Percentiles rank a stretch among this genome's conserved stretches.
These are phyloP conservation scores for Halichoerus grypus DNA, from an alignment of 2,113 vertebrate species.

Conservation along the genomic window DNA sequence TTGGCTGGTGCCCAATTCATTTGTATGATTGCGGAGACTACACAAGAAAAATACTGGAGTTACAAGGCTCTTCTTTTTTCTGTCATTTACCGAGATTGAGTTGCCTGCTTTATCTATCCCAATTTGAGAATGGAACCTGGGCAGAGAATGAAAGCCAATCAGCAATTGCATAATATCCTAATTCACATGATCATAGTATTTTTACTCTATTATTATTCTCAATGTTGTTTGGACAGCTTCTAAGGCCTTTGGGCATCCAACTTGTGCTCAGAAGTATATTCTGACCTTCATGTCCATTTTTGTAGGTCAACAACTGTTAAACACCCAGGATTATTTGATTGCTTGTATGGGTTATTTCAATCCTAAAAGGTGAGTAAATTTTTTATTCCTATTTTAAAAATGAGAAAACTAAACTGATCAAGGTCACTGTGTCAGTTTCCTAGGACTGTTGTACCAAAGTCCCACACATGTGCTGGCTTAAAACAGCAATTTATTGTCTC, in stretches of 20 bases:
- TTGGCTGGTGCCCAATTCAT: background rate
- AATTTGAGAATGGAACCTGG: background rate
- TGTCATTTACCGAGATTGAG: background rate
- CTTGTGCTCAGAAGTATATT: conserved; percentile 29
- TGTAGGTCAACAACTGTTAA: background rate
- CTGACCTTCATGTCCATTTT: background rate
- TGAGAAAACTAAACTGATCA: background rate
- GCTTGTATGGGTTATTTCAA: background rate
- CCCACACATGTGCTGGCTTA: background rate
- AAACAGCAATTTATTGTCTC: background rate
- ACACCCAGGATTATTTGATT: background rate
- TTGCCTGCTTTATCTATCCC: background rate
- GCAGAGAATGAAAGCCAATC: conserved; percentile 11
- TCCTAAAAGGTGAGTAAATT: background rate
- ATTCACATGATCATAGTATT: background rate
- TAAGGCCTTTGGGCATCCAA: background rate
- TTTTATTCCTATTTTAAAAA: conserved; percentile 48
- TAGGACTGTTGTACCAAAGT: background rate
- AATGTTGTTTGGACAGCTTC: conserved; percentile 19
- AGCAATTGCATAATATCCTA: background rate
- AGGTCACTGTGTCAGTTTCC: background rate
- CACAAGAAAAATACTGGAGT: background rate
- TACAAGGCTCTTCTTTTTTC: background rate
- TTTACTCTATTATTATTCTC: conserved; percentile 5
- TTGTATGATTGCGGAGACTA: background rate